Percentiles rank a stretch among this genome's conserved stretches.
Conservation (phyloP, 1,140 invertebrate genomes). For the Drosophila sproati region DNA sequence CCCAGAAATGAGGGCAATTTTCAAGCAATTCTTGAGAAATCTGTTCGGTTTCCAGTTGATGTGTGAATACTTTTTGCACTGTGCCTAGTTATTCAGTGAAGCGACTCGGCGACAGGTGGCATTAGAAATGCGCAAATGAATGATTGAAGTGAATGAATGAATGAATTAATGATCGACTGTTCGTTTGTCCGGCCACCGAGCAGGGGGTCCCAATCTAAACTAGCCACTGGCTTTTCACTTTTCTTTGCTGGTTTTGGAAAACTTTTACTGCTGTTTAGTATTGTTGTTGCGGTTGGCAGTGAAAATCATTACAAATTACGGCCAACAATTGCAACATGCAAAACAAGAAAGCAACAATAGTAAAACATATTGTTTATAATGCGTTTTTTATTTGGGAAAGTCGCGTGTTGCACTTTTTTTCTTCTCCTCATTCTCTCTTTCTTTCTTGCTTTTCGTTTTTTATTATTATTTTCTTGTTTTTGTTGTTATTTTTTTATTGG, state of each 20-base stretch:
- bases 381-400: conserved; percentile 81
- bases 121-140: conserved; percentile 52
- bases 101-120: conserved; percentile 25
- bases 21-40: conserved; percentile 1
- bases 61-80: neutral
- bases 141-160: conserved; percentile 44
- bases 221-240: conserved; percentile 68
- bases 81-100: conserved; percentile 28
- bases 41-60: too few relatives aligned
- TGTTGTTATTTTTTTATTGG: conserved; percentile 54
- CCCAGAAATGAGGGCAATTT: neutral
- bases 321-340: conserved; percentile 75
- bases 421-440: neutral
- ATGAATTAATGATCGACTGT: conserved; percentile 64
- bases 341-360: conserved; percentile 72
- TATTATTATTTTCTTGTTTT: conserved; percentile 30
- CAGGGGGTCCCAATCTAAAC: conserved; percentile 54
- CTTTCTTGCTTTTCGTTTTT: conserved; percentile 14
- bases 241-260: conserved; percentile 73
- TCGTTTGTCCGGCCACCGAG: conserved; percentile 15
- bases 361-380: conserved; percentile 80
- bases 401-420: conserved; percentile 73
- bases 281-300: conserved; percentile 60
- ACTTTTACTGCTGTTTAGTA: conserved; percentile 61
- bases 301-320: conserved; percentile 73